Evolutionary conservation across 2,113 vertebrate species (phyloP), one percentile per base, ranked within the genome.

Genomic region (Corythaixoides concolor): DNA sequence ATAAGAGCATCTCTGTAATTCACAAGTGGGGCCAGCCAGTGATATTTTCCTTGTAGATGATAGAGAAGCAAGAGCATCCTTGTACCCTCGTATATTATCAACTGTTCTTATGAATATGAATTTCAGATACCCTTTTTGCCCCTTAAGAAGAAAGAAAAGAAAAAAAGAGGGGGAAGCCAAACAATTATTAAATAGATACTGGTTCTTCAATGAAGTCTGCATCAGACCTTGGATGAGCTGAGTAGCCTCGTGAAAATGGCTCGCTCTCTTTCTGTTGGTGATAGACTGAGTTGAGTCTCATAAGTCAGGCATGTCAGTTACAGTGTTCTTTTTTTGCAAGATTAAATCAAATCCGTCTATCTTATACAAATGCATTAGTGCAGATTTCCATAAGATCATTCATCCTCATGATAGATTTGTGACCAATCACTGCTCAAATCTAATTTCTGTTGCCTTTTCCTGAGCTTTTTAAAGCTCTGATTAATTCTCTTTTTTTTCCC

Each of bases 381-480:
- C 49, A 37, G 37, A 62, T 76, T 84, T 88, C 53, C 89, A 15
- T 56, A 76, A 52, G 18, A 60, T 50, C 41, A 43, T 56, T 74
- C 75, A 66, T 75, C 45, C 52, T 52, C 50, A 49, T 62, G 52
- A 37, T 9, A 80, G 33, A 37, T 64, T 73, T 79, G 11, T 79
- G 50, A 43, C 43, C 45, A 94, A 49, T 78, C 26, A 89, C 58
- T 80, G 28, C 35, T 88, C 11, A 92, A 67, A 93, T 81, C 41
- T 95, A 76, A 66, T 84, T 94, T 96, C 8, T 88, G 6, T 56
- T 95, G 37, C 23, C 23, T 95, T 86, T 93, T 96, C 52, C 37
- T 78, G 12, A 82, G 56, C 18, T 63, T 90, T 79, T 94, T 70
- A 82, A 96, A 89, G 92, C 22, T 52, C 53, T 85, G 28, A 20